Evolutionary conservation across 2,797 vertebrate genomes (phyloP), one percentile per base, ranked within the genome.

Genomic region (Mus spretus): DNA sequence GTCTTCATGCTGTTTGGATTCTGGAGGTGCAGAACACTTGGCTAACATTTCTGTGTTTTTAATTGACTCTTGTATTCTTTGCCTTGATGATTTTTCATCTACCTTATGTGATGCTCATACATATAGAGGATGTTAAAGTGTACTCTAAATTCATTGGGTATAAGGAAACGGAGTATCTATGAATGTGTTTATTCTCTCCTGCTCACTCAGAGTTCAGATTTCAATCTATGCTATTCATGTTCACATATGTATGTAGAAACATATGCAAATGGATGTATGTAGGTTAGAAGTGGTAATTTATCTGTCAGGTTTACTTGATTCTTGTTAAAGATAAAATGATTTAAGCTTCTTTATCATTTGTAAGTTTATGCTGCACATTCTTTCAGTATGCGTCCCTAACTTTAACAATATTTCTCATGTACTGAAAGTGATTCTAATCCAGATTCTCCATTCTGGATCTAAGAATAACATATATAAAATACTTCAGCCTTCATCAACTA

Each of bases 401-500:
- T 94, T 95, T 65, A 94, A 40, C 75, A 90, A 84, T 89, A 93
- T 93, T 96, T 95, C 78, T 94, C 34, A 86, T 96, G 47, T 81
- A 75, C 4, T 91, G 4, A 24, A 86, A 95, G 91, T 86, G 89
- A 50, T 97, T 89, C 17, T 87, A 78, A 89, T 79, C 44, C 12
- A 95, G 57, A 70, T 67, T 26, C 17, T 95, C 26, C 79, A 22
- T 26, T 6, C 24, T 11, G 82, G 78, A 50, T 78, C 20, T 37
- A 91, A 80, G 75, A 96, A 61, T 94, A 97, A 98, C 95, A 97
- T 90, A 88, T 34, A 91, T 65, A 59, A 95, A 97, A 96, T 26
- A 90, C 79, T 86, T 24, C 72, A 90, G 95, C 95, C 98, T 98
- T 98, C 97, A 98, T 97, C 97, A 97, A 91, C 95, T 98, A 97